These are phyloP conservation scores for Poecile montanus DNA, from an alignment of 2,797 vertebrate genomes.

Conservation along the genomic window DNA sequence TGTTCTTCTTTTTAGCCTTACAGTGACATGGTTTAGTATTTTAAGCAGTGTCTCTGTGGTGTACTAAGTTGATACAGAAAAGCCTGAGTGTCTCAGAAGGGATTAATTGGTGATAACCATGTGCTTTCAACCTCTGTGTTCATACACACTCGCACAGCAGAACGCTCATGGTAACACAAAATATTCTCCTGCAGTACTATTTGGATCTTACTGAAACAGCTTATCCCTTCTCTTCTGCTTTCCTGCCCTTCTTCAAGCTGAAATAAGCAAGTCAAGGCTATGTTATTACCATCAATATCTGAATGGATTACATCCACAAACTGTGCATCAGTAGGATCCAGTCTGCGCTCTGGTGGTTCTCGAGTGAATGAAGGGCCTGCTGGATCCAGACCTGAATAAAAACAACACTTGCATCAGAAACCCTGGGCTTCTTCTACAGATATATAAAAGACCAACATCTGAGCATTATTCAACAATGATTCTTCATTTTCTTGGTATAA, in stretches of 20 bases:
- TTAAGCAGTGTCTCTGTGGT: neutral
- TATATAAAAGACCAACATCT: neutral
- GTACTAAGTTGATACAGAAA: neutral
- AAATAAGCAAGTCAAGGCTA: neutral
- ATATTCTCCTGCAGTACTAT: neutral
- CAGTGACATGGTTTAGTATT: neutral
- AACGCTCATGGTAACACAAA: neutral
- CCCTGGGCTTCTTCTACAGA: neutral
- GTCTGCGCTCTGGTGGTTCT: slow-evolving; percentile 74
- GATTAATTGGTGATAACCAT: neutral
- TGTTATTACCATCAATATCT: slow-evolving; percentile 86
- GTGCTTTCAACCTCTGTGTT: neutral
- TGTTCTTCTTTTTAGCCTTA: neutral
- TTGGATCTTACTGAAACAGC: neutral
- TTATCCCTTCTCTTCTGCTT: neutral
- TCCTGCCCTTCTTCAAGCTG: neutral
- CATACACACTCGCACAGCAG: neutral
- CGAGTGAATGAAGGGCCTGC: slow-evolving; percentile 89
- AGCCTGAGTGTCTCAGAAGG: neutral
- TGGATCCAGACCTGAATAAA: slow-evolving; percentile 88
- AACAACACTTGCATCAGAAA: neutral
- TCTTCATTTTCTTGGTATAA: neutral
- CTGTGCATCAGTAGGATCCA: slow-evolving; percentile 87
- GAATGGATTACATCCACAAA: slow-evolving; percentile 97
- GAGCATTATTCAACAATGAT: neutral